Conservation (phyloP, 1,140 invertebrate species). For the Psilanteris sp. region DNA sequence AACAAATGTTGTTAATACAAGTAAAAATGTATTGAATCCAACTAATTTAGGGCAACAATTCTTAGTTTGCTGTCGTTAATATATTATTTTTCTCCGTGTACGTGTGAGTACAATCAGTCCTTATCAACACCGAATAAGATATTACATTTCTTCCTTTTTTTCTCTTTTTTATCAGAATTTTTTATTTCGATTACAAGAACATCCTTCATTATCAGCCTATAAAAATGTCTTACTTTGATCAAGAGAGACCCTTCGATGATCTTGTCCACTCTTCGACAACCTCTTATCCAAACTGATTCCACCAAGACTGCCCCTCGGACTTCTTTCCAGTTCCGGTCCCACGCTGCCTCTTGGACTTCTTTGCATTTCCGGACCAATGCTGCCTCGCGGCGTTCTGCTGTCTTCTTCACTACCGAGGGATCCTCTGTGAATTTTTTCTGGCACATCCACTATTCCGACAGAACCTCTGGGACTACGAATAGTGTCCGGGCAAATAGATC, state of each 20-base stretch:
- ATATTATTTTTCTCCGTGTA: no score
- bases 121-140: no score
- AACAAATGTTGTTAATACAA: no score
- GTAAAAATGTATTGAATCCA: no score
- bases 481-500: constrained; percentile 79
- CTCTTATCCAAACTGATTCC: constrained; percentile 79
- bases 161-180: no score
- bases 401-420: constrained; percentile 76
- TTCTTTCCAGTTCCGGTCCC: constrained; percentile 78
- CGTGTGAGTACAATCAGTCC: no score
- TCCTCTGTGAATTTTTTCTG: constrained; percentile 78
- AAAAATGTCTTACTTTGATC: constrained; percentile 77
- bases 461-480: constrained; percentile 83
- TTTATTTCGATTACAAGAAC: no score
- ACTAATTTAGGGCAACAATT: no score
- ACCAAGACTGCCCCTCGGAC: constrained; percentile 78
- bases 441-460: constrained; percentile 74
- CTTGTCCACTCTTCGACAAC: constrained; percentile 82
- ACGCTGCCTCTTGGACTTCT: constrained; percentile 83
- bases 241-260: constrained; percentile 83
- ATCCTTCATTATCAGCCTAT: no score
- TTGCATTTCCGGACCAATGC: constrained; percentile 66
- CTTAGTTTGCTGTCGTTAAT: no score
- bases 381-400: constrained; percentile 72
- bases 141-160: no score